phyloP scores from a whole-genome alignment of 1,140 invertebrate genomes.

The Pseudomyrmex concolor region DNA sequence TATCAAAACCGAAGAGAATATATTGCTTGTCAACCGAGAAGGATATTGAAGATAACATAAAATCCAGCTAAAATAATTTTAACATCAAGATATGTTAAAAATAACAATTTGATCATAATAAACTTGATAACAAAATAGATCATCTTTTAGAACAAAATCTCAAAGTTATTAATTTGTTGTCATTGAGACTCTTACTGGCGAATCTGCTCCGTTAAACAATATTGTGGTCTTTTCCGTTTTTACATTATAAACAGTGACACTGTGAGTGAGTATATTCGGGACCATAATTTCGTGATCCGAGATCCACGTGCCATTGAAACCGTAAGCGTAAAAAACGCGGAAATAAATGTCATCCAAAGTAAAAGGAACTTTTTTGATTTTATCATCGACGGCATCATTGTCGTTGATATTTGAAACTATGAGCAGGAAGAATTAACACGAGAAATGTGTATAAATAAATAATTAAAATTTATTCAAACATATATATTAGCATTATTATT shows the following conservation, averaged over 20 bases:
- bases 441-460: background rate
- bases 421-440: background rate
- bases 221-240: constrained; percentile 54
- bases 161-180: background rate
- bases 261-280: constrained; percentile 59
- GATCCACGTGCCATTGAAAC: constrained; percentile 82
- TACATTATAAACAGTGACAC: constrained; percentile 74
- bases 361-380: constrained; percentile 17
- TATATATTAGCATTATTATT: too few relatives aligned
- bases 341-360: constrained; percentile 56
- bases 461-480: background rate
- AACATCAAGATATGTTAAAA: constrained; percentile 8
- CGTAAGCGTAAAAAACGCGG: constrained; percentile 55
- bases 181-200: constrained; percentile 62
- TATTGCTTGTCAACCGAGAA: constrained; percentile 41
- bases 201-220: constrained; percentile 62
- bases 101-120: too few relatives aligned
- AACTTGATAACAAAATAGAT: background rate
- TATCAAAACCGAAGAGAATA: constrained; percentile 70
- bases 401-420: constrained; percentile 44
- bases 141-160: background rate
- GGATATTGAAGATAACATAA: background rate
- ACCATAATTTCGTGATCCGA: constrained; percentile 76
- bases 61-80: constrained; percentile 46
- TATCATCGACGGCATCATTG: background rate